Evolutionary conservation across 2,797 vertebrate species (phyloP).

Genomic region (Enteromius radiatus): DNA sequence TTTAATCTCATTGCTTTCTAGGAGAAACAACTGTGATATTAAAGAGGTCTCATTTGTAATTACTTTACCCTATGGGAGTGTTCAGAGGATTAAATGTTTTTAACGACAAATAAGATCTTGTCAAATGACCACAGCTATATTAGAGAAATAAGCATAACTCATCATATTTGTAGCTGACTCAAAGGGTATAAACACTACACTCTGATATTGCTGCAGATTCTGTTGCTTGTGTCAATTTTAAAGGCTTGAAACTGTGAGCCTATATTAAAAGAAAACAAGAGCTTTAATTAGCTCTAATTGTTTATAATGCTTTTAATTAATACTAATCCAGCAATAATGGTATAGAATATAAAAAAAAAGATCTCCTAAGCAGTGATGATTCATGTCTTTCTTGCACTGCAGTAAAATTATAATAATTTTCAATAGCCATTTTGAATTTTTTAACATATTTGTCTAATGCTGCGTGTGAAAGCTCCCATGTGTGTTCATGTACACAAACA

Average conservation of each 20-base stretch:
- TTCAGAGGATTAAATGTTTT: background rate
- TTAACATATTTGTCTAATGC: conserved; percentile 5
- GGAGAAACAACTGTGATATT: background rate
- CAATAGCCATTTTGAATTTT: too few species aligned
- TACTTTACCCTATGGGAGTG: background rate
- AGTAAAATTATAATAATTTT: conserved; percentile 5
- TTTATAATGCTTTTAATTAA: conserved; percentile 19
- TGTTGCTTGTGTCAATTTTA: background rate
- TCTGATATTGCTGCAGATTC: background rate
- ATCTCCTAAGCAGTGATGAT: conserved; percentile 25
- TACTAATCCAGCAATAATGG: conserved; percentile 31
- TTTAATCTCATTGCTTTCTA: background rate
- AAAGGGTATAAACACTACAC: background rate
- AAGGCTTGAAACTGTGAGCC: background rate
- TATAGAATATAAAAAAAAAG: conserved; percentile 3
- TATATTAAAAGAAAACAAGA: conserved; percentile 1
- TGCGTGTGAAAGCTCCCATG: background rate
- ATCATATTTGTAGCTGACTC: too few species aligned
- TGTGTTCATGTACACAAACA: conserved; percentile 20
- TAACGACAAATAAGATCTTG: background rate
- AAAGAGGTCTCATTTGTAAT: background rate
- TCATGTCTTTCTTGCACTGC: conserved; percentile 9
- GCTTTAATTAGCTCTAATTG: conserved; percentile 12
- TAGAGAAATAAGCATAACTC: background rate
- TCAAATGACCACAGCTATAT: conserved; percentile 9